Evolutionary conservation across 2,888 invertebrate species (phyloP).

Genomic region (Limulus polyphemus): DNA sequence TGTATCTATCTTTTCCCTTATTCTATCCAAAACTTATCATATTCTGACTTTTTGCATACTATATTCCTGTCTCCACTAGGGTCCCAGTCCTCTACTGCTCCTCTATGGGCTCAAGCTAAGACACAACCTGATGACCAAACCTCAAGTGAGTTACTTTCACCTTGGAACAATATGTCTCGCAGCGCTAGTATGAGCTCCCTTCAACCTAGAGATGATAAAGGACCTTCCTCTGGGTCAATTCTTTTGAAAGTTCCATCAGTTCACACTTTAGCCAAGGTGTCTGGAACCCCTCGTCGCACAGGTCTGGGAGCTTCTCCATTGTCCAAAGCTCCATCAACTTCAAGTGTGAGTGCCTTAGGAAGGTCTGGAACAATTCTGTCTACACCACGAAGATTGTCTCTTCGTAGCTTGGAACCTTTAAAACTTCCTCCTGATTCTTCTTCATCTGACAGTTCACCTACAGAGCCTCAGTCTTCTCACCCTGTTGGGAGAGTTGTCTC

Average conservation of each 20-base stretch:
- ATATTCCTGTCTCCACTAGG: too few relatives aligned
- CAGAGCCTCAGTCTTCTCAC: conserved; percentile 14
- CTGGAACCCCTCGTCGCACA: conserved; percentile 6
- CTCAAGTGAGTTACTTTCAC: too few relatives aligned
- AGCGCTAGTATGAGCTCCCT: conserved; percentile 24
- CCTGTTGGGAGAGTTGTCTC: conserved; percentile 1
- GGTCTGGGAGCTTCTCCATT: conserved; percentile 4
- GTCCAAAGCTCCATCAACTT: conserved; percentile 11
- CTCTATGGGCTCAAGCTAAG: conserved; percentile 16
- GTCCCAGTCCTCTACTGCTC: not conserved
- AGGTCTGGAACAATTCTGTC: conserved; percentile 6
- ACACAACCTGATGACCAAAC: too few relatives aligned
- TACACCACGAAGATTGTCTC: conserved; percentile 9
- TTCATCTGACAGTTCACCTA: conserved; percentile 26
- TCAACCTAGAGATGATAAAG: conserved; percentile 10
- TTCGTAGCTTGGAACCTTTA: conserved; percentile 10
- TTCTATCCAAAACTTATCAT: too few relatives aligned
- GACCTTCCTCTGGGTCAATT: not conserved
- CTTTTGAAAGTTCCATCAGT: conserved; percentile 13
- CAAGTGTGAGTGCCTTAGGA: conserved; percentile 4
- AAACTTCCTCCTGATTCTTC: conserved; percentile 17
- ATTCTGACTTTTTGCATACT: too few relatives aligned
- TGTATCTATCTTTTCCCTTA: too few relatives aligned
- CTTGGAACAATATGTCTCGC: conserved; percentile 12
- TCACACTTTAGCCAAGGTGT: conserved; percentile 12